Evolutionary conservation across 2,797 vertebrate species (phyloP).

Genomic region (Acanthurus tractus): DNA sequence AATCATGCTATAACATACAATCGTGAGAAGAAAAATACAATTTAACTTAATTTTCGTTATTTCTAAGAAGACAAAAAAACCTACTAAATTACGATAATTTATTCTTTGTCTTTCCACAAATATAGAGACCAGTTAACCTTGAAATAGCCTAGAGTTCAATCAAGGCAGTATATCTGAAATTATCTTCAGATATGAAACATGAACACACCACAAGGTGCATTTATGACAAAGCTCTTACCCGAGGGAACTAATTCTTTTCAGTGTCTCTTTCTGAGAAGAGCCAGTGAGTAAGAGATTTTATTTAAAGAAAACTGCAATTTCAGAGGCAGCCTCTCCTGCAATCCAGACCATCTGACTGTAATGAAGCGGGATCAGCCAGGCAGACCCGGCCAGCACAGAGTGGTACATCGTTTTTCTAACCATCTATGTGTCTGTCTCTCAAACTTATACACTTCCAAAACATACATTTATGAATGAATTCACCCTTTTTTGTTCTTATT

Average conservation of each 20-base stretch:
- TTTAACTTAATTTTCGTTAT: not conserved
- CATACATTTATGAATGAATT: not conserved
- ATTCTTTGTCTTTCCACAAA: not conserved
- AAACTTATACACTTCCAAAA: not conserved
- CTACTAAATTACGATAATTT: not conserved
- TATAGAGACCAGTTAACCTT: not conserved
- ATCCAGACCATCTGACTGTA: constrained; percentile 35
- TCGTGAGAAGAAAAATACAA: not conserved
- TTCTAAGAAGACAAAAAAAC: not conserved
- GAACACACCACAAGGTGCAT: not conserved
- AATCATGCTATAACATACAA: not conserved
- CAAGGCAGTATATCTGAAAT: not conserved
- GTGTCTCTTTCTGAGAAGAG: constrained; percentile 4
- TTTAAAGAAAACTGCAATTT: constrained; percentile 33
- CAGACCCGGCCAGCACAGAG: constrained; percentile 37
- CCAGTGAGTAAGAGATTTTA: not conserved
- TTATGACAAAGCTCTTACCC: not conserved
- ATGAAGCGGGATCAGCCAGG: constrained; percentile 75
- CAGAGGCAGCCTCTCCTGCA: constrained; percentile 81
- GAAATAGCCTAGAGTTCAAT: not conserved
- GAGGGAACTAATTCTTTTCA: not conserved
- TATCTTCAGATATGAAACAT: not conserved
- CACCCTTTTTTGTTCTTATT: not conserved
- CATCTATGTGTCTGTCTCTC: not conserved
- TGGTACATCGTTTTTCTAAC: constrained; percentile 40